Base-by-base conservation (phyloP, 2,113 vertebrate species). In the Sylvietta virens region DNA sequence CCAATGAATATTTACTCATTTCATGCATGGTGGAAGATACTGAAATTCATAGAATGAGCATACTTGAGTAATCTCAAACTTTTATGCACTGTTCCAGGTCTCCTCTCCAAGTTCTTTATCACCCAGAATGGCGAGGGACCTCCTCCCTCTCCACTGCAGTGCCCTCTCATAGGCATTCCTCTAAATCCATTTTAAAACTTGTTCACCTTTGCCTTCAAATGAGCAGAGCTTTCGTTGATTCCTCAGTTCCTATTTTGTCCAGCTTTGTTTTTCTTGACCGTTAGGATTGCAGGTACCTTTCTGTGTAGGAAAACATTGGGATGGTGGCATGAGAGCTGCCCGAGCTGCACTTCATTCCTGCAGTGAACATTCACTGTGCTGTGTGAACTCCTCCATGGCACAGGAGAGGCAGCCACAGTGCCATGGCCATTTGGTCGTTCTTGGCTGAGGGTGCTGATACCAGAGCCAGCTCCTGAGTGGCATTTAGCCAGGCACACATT, bases 1-100 rank as follows among this genome's bases (percentile, higher is more conserved):
- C 51, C 78, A 87, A 79, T 48, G 37, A 93, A 84, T 87, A 90
- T 93, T 92, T 95, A 87, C 33, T 92, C 21, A 81, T 87, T 93
- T 93, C 56, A 74, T 71, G 78, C 84, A 71, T 45, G 57, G 65
- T 72, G 12, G 85, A 93, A 87, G 65, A 84, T 31, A 51, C 42
- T 64, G 83, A 93, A 93, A 81, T 88, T 58, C 72, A 58, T 26
- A 39, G 60, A 70, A 57, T 57, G 37, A 51, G 24, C 40, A 84
- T 51, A 74, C 58, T 73, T 86, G 47, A 88, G 37, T 92, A 81
- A 86, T 47, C n/a, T 89, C 64, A 84, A 74, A 58, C 22, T 78
- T 90, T 15, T 51, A 31, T 37, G 44, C 44, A 37, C 9, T 57
- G 35, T 71, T 70, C 64, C 64, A 86, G 44, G 24, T 81, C 72